These are phyloP conservation scores for Pangasius larnaudii DNA, from an alignment of 2,797 vertebrate genomes.

Conservation along the genomic window DNA sequence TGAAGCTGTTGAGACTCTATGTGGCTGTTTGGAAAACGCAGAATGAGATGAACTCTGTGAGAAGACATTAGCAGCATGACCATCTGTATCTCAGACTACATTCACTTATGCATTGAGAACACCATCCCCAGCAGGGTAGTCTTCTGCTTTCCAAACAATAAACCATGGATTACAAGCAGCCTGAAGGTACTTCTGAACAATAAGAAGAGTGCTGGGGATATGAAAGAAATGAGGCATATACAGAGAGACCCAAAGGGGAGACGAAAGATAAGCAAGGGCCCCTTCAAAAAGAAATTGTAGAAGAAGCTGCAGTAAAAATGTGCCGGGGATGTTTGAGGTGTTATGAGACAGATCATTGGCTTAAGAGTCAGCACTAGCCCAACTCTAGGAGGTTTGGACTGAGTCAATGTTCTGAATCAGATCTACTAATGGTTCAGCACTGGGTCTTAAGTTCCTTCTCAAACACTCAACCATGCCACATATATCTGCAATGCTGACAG, in stretches of 20 bases:
- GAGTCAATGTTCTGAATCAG: not conserved
- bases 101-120: constrained; percentile 17
- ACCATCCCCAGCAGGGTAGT: constrained; percentile 10
- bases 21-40: not conserved
- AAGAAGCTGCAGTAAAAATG: not conserved
- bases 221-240: constrained; percentile 17
- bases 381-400: not conserved
- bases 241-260: not conserved
- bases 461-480: not conserved
- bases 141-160: constrained; percentile 28
- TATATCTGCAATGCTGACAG: not conserved
- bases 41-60: constrained; percentile 9
- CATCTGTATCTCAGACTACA: constrained; percentile 3
- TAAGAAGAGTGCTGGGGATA: not conserved
- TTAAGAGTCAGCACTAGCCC: not conserved
- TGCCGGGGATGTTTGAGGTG: not conserved
- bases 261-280: not conserved
- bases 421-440: not conserved
- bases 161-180: constrained; percentile 33
- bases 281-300: not conserved
- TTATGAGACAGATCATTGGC: not conserved
- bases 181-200: constrained; percentile 24
- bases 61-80: constrained; percentile 20
- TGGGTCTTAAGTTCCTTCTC: not conserved
- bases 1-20: not conserved